Base-by-base conservation (phyloP, 2,797 vertebrate genomes). In the Acomys russatus region DNA sequence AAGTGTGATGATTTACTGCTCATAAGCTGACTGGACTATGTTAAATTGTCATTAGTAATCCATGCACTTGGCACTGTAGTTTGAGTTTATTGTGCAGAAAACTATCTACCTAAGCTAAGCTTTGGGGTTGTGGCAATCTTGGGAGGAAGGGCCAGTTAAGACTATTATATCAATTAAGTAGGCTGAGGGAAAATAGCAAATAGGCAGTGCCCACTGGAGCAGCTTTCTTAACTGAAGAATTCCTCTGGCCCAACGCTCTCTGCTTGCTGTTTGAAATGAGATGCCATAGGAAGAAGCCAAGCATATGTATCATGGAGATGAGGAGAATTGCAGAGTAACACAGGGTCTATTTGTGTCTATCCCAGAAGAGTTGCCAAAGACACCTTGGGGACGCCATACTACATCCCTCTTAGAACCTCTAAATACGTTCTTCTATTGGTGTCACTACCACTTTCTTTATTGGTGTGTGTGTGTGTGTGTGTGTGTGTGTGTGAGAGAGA, bases 11-110 rank as follows among this genome's bases (percentile, higher is more conserved):
- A 87, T 87, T 84, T 96, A 44, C 89, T 84, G 74, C 66, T 88
- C 14, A 49, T 51, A 94, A 95, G 61, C 59, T 79, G 64, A 73
- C 28, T 71, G 73, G 76, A 80, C 77, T 73, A 51, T 77, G 77
- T 88, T 78, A 90, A 88, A 95, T 92, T 87, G 35, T 87, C n/a
- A 4, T 25, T 1, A 68, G 30, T 88, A 97, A 93, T 92, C 85
- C 92, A 77, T 64, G 38, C 84, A 23, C 80, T 59, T 92, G 54
- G 92, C n/a, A 64, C 9, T 10, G 10, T 38, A 77, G 18, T 77
- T 66, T 5, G 10, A 84, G 12, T 88, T 93, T 86, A 51, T 71
- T 88, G 78, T 38, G 22, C 22, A 77, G 64, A 74, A 91, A 70
- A 64, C 54, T 82, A 77, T 56, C 35, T 86, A 54, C 28, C 51